Evolutionary conservation across 2,888 invertebrate species (phyloP).

Genomic region (Eurois occulta): DNA sequence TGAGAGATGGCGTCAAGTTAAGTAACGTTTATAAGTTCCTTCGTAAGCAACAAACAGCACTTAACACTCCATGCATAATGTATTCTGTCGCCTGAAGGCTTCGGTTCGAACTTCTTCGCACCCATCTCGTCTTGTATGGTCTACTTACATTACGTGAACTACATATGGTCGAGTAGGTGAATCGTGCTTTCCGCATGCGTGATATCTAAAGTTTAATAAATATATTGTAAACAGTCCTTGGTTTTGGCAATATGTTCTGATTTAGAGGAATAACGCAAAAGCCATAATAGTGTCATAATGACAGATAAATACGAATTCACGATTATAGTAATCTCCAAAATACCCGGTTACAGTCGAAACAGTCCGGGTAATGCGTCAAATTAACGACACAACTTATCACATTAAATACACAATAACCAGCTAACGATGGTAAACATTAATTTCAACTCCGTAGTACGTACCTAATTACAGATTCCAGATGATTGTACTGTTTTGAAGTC

Average conservation of each 20-base stretch:
- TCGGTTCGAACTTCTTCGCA: constrained; percentile 14
- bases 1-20: not conserved
- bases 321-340: not conserved
- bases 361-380: not conserved
- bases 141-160: constrained; percentile 38
- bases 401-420: constrained; percentile 2
- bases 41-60: constrained; percentile 46
- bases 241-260: not conserved
- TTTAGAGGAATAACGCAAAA: not conserved
- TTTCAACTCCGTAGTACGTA: constrained; percentile 15
- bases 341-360: not conserved
- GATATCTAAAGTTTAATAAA: not conserved
- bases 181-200: not conserved
- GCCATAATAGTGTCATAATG: too few species aligned
- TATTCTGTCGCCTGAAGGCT: constrained; percentile 57
- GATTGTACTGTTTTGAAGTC: constrained; percentile 15
- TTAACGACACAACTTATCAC: constrained; percentile 8
- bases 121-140: constrained; percentile 38
- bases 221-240: not conserved
- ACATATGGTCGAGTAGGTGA: not conserved
- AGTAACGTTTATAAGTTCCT: constrained; percentile 33
- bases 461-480: constrained; percentile 39
- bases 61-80: constrained; percentile 59
- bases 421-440: constrained; percentile 67
- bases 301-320: not conserved